Evolutionary conservation across 2,113 vertebrate genomes (phyloP).

Genomic region (Colistium nudipinnis): DNA sequence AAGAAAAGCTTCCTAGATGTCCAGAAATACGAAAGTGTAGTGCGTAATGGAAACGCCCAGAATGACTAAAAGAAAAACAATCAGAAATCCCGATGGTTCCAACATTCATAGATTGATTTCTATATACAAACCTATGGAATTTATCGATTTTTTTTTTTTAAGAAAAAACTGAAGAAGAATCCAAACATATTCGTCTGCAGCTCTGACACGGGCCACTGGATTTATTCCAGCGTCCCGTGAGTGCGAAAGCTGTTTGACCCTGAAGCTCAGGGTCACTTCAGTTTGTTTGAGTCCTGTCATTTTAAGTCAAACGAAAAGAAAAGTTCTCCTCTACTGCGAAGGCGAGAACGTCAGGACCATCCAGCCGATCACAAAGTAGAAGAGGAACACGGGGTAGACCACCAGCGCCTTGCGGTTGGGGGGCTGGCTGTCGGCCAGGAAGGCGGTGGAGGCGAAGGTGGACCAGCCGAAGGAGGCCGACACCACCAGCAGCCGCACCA

Average conservation of each 20-base stretch:
- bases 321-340: slow-evolving; percentile 29
- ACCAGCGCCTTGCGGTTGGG: slow-evolving; percentile 92
- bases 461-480: slow-evolving; percentile 91
- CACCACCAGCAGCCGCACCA: slow-evolving; percentile 87
- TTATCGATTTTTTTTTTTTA: slow-evolving; percentile 1
- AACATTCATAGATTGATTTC: slow-evolving; percentile 45
- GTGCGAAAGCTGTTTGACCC: background rate
- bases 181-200: slow-evolving; percentile 3
- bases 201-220: background rate
- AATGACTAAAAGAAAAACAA: background rate
- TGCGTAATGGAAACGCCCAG: background rate
- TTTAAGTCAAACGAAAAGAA: no score
- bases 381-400: slow-evolving; percentile 96
- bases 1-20: background rate
- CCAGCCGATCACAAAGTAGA: slow-evolving; percentile 98
- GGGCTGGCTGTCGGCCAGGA: slow-evolving; percentile 94
- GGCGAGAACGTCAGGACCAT: slow-evolving; percentile 92
- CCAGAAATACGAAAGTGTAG: background rate
- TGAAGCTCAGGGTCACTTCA: slow-evolving; percentile 8
- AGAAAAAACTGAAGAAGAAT: slow-evolving; percentile 26
- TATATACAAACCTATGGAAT: slow-evolving; percentile 18
- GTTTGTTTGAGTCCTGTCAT: slow-evolving; percentile 19
- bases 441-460: slow-evolving; percentile 93
- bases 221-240: background rate
- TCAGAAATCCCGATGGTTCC: slow-evolving; percentile 1